Evolutionary conservation across 2,888 invertebrate genomes (phyloP).

Genomic region (Netelia melanura): DNA sequence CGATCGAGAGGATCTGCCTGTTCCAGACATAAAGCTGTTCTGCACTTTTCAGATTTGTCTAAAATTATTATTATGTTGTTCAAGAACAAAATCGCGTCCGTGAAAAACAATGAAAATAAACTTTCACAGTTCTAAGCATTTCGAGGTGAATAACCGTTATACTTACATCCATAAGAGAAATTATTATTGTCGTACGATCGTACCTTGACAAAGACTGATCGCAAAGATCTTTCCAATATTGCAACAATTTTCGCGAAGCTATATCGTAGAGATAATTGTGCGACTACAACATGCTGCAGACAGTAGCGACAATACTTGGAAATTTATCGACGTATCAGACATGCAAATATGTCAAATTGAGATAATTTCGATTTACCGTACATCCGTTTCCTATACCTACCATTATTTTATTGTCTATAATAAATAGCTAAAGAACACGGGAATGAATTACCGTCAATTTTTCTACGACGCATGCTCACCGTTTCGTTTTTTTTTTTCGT

Average conservation of each 20-base stretch:
- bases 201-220: constrained; percentile 36
- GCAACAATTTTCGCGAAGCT: constrained; percentile 27
- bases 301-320: neutral
- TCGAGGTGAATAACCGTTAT: neutral
- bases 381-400: no score
- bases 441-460: no score
- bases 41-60: constrained; percentile 30
- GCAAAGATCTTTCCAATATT: neutral
- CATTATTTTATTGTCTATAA: no score
- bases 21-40: constrained; percentile 49
- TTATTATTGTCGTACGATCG: constrained; percentile 3
- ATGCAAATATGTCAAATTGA: constrained; percentile 33
- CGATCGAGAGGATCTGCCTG: constrained; percentile 42
- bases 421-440: no score
- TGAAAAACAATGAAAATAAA: neutral
- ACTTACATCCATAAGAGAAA: neutral
- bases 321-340: constrained; percentile 36
- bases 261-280: no score
- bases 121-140: neutral
- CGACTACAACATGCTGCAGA: no score
- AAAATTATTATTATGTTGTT: neutral
- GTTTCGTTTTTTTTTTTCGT: no score
- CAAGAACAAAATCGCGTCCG: neutral
- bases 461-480: no score
- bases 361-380: no score